Evolutionary conservation across 2,888 invertebrate species (phyloP).

Genomic region (Neoitamus cyanurus): DNA sequence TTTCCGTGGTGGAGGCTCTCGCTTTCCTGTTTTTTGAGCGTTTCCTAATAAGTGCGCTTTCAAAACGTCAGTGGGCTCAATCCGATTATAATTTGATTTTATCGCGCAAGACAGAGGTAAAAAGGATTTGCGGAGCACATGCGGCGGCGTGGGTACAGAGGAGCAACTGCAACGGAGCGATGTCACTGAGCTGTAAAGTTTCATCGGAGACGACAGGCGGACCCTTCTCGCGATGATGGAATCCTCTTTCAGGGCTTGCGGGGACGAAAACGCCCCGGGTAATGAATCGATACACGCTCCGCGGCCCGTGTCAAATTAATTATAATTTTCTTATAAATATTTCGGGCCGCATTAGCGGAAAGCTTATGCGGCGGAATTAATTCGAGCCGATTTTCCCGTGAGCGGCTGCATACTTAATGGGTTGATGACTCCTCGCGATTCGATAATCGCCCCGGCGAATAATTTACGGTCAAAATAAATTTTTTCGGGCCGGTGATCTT

Average conservation of each 20-base stretch:
- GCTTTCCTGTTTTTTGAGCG: not conserved
- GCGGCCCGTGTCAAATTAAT: slow-evolving; percentile 30
- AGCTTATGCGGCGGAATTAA: not conserved
- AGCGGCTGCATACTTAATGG: slow-evolving; percentile 16
- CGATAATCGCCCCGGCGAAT: not conserved
- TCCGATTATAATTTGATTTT: slow-evolving; percentile 33
- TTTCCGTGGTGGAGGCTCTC: not conserved
- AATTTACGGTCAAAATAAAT: slow-evolving; percentile 23
- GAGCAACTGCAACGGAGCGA: not conserved
- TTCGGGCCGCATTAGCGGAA: slow-evolving; percentile 13
- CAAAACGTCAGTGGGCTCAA: not conserved
- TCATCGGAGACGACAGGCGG: not conserved
- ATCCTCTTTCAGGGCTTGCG: not conserved
- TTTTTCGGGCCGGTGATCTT: not conserved
- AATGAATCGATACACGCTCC: not conserved
- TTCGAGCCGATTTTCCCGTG: slow-evolving; percentile 9
- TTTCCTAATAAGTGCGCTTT: not conserved
- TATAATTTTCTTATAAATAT: slow-evolving; percentile 24
- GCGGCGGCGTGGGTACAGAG: not conserved
- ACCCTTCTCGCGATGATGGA: not conserved
- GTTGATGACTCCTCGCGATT: slow-evolving; percentile 13
- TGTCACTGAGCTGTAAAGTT: not conserved
- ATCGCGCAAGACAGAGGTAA: slow-evolving; percentile 7
- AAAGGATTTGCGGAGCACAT: not conserved
- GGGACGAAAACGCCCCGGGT: not conserved